Base-by-base conservation (phyloP, 2,888 invertebrate genomes). In the Mycogona germanica region DNA sequence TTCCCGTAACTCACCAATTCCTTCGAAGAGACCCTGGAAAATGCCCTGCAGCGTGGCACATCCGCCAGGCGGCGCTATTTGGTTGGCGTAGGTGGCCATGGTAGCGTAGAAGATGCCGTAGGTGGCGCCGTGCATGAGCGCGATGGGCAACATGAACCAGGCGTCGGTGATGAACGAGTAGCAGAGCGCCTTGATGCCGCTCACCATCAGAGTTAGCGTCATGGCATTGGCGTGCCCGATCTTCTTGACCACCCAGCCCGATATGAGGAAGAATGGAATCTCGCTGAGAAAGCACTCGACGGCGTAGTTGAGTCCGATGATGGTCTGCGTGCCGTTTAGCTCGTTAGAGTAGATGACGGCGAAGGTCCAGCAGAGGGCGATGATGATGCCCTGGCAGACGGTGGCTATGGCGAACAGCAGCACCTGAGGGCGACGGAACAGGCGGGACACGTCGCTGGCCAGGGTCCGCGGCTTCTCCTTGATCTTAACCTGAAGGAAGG, bases 21-120 rank as follows among this genome's bases (percentile, higher is more conserved):
- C 89, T 72, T 91, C 89, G 66, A 88, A 91, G 45, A 87, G 74
- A 2, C 86, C 87, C 14, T 89, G 87, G 29, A 88, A 82, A 40
- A 91, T 71, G 51, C 89, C 89, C 76, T 87, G 87, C 64, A 89
- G 80, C 14, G 91, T 89, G 0, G 87, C 85, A 69, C 87, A 85
- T 0, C 85, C 85, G 9, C 88, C 89, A 0, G 82, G 77, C 1
- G 87, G 87, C 2, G 89, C 82, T 1, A 87, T 78, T 57, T 83
- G 78, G 65, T 81, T 85, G 0, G 88, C 88, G 69, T 88, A 91
- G 0, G 87, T 86, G 19, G 87, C 81, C 85, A 89, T 87, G 9
- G 87, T 82, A 12, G 60, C 79, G 65, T 89, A 91, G 64, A 86
- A 86, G 66, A 91, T 77, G 21, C 92, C 92, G 67, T 87, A 86